Evolutionary conservation across 2,797 vertebrate genomes (phyloP).

Genomic region (Pterois miles): DNA sequence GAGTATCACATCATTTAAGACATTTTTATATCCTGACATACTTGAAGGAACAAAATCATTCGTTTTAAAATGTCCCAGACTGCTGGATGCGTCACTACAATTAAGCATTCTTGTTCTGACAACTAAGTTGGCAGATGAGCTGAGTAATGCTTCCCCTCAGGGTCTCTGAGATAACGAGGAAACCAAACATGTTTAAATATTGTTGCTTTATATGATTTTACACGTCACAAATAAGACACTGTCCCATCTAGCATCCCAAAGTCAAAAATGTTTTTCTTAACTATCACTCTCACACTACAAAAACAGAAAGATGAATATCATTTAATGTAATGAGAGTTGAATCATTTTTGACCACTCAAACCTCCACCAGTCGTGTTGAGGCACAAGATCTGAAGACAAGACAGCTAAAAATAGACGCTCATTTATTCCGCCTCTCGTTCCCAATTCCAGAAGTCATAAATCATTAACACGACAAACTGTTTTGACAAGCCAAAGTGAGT

Average conservation of each 20-base stretch:
- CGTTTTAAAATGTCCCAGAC: background rate
- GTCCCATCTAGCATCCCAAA: background rate
- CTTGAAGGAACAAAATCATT: background rate
- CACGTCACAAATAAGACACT: background rate
- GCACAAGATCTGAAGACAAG: background rate
- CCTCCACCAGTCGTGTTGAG: background rate
- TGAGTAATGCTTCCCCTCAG: background rate
- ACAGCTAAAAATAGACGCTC: conserved; percentile 12
- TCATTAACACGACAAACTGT: conserved; percentile 32
- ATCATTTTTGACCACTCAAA: background rate
- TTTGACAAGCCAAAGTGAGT: conserved; percentile 10
- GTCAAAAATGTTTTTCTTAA: background rate
- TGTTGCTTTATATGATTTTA: background rate
- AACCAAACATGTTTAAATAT: too few relatives aligned
- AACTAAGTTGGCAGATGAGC: background rate
- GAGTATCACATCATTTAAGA: background rate
- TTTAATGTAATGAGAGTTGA: background rate
- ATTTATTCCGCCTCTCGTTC: background rate
- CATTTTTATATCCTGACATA: background rate
- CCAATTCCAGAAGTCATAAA: conserved; percentile 9
- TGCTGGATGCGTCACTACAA: background rate
- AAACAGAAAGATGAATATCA: background rate
- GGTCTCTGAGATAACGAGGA: too few relatives aligned
- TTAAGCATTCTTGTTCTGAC: background rate
- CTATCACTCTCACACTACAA: background rate